These are phyloP conservation scores for Tipula helvola DNA, from an alignment of 2,888 invertebrate genomes.

Conservation along the genomic window DNA sequence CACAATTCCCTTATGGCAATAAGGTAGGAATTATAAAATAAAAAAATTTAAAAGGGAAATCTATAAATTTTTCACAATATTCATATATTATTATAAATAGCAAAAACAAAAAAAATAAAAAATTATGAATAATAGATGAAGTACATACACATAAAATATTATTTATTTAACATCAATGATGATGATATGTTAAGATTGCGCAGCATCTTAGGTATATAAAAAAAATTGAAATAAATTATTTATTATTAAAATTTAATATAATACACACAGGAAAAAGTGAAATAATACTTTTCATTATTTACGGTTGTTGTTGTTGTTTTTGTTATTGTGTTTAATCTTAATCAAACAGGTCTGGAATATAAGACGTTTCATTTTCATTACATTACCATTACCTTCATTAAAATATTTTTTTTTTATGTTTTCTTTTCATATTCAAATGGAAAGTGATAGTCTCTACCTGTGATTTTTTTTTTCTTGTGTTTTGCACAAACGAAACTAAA, in stretches of 20 bases:
- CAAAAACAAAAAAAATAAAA: not conserved
- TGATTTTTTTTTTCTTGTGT: not conserved
- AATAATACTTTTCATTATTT: not conserved
- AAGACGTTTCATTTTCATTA: not conserved
- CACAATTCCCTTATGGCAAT: not conserved
- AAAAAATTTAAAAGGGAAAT: not conserved
- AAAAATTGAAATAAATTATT: not conserved
- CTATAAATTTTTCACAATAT: not conserved
- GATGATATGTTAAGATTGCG: not conserved
- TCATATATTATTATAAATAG: not conserved
- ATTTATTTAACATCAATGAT: not conserved
- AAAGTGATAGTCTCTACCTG: not conserved
- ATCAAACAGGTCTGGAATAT: not conserved
- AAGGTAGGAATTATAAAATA: not conserved
- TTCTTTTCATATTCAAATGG: not conserved
- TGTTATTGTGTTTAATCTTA: not conserved
- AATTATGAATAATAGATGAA: not conserved
- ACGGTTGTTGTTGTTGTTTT: not conserved
- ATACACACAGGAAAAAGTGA: not conserved
- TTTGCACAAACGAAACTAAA: not conserved
- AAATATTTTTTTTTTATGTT: not conserved
- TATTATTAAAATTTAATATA: not conserved
- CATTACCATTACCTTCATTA: not conserved
- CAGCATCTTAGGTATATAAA: not conserved
- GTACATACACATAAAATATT: not conserved